Percentiles rank a stretch among this genome's conserved stretches.
phyloP scores from a whole-genome alignment of 2,888 invertebrate genomes.

The Proisotoma minuta region DNA sequence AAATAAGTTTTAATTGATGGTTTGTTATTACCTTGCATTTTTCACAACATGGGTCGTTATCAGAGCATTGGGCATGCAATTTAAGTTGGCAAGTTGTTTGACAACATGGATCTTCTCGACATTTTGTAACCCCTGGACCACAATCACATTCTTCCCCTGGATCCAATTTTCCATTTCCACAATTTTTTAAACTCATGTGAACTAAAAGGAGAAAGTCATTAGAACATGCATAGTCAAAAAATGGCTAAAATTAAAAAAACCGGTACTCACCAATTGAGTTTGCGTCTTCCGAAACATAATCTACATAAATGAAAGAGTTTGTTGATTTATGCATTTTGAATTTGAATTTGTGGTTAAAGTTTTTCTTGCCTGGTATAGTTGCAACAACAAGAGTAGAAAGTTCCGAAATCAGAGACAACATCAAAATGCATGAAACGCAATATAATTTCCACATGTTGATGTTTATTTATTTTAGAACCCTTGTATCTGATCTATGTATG shows the following conservation, averaged over 20 bases:
- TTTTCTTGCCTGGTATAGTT: constrained; percentile 33
- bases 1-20: background rate
- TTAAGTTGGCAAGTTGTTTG: constrained; percentile 41
- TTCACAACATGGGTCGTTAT: constrained; percentile 60
- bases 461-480: too few relatives aligned
- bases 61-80: constrained; percentile 40
- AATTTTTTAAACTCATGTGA: constrained; percentile 28
- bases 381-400: constrained; percentile 32
- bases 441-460: constrained; percentile 33
- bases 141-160: constrained; percentile 41
- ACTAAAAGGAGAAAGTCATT: constrained; percentile 13
- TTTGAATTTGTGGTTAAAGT: too few relatives aligned
- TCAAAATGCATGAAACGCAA: too few relatives aligned
- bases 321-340: too few relatives aligned
- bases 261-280: constrained; percentile 13
- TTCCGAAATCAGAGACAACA: too few relatives aligned
- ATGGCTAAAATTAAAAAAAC: background rate
- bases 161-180: constrained; percentile 38
- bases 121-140: constrained; percentile 29
- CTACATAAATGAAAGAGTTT: constrained; percentile 23
- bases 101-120: constrained; percentile 39
- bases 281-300: constrained; percentile 32
- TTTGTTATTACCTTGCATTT: constrained; percentile 68
- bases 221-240: background rate
- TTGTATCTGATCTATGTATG: too few relatives aligned